Base-by-base conservation (phyloP, 2,797 vertebrate genomes). In the Pangasius larnaudii region DNA sequence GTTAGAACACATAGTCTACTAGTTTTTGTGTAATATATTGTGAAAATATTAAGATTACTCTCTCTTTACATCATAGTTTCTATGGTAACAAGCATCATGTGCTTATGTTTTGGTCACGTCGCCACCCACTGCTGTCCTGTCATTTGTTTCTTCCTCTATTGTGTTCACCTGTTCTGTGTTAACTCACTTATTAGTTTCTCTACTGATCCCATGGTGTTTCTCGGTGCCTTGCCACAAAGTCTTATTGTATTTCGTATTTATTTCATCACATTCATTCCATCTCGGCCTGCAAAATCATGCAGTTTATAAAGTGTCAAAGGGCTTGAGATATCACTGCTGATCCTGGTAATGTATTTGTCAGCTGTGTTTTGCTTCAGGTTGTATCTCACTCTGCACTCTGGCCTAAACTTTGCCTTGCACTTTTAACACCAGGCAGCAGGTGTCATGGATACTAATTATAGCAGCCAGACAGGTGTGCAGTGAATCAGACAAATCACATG, bases 401-500 rank as follows among this genome's bases (percentile, higher is more conserved):
- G 65, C 81, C 93, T 90, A 80, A 91, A 92, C 93, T 94, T 94
- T 94, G 92, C 89, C 90, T 93, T 94, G 92, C 92, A 94, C 94
- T 85, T 90, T 89, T 87, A 88, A 67, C 77, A 39, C 11, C 79
- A 84, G 88, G 88, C 88, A 89, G 88, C 87, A 95, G 94, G 94
- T 94, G 95, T 91, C 92, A 92, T 61, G 93, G 93, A 95, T 65
- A 63, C 88, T 96, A 95, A 95, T 95, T 95, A 95, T 95, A 95
- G 95, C 94, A 95, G 93, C 94, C 91, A 93, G 93, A 94, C 93
- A 92, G 92, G 95, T 95, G 94, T 89, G 88, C 91, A 88, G 92
- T 91, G 94, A 93, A 94, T 94, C 88, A 91, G 93, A 93, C 93
- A 93, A 96, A 96, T 95, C 94, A 94, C 94, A 96, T 93, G 93